phyloP scores from a whole-genome alignment of 2,113 vertebrate species.

The Geothlypis trichas region DNA sequence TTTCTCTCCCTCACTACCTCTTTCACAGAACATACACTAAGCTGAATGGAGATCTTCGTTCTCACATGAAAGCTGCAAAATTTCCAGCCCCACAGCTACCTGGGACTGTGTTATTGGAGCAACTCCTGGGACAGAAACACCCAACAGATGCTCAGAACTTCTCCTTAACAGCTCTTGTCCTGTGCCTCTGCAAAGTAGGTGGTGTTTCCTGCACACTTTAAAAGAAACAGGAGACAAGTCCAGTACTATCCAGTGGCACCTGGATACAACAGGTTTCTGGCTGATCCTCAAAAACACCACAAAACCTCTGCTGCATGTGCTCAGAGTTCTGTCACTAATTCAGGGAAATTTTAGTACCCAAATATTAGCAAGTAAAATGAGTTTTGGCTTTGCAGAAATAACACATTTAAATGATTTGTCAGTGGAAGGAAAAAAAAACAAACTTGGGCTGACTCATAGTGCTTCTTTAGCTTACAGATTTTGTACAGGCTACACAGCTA shows the following conservation, averaged over 20 bases:
- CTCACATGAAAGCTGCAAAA: neutral
- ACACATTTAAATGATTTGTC: neutral
- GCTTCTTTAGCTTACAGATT: neutral
- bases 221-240: neutral
- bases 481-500: neutral
- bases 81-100: neutral
- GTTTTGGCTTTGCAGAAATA: neutral
- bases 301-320: neutral
- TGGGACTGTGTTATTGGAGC: neutral
- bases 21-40: neutral
- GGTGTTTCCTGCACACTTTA: accelerated
- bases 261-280: neutral
- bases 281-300: neutral
- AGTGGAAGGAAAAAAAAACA: neutral
- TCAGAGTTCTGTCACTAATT: neutral
- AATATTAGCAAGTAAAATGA: neutral
- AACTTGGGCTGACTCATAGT: neutral
- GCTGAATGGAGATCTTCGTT: neutral
- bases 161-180: neutral
- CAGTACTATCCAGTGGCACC: neutral
- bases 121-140: accelerated
- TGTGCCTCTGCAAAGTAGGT: neutral
- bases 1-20: neutral
- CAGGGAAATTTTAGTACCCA: neutral
- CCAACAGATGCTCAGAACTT: neutral